Evolutionary conservation across 2,797 vertebrate genomes (phyloP).

Genomic region (Aulostomus chinensis): DNA sequence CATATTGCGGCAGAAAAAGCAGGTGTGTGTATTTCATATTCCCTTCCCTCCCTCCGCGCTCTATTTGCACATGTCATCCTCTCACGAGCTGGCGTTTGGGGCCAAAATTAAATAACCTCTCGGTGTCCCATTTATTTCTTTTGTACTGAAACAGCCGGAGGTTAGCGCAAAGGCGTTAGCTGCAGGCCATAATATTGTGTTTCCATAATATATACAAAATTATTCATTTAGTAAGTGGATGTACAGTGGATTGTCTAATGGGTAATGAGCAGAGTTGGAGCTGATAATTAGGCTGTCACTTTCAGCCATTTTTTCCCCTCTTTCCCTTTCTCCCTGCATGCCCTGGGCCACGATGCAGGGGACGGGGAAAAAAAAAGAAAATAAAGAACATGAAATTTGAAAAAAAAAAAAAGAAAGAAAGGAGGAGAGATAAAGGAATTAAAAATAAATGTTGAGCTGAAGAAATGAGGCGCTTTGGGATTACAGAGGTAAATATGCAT

Average conservation of each 20-base stretch:
- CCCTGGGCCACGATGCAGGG: slow-evolving; percentile 70
- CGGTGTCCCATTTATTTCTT: slow-evolving; percentile 82
- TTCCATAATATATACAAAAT: slow-evolving; percentile 87
- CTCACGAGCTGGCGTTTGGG: slow-evolving; percentile 72
- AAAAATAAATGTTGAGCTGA: slow-evolving; percentile 57
- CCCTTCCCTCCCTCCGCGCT: slow-evolving; percentile 17
- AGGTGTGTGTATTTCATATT: slow-evolving; percentile 68
- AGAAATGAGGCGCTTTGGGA: slow-evolving; percentile 29
- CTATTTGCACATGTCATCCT: slow-evolving; percentile 73
- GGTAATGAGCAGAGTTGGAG: slow-evolving; percentile 83
- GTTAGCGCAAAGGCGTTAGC: slow-evolving; percentile 76
- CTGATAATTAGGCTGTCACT: slow-evolving; percentile 88
- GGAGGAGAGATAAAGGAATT: slow-evolving; percentile 59
- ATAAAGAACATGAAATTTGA: slow-evolving; percentile 50
- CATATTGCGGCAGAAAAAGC: slow-evolving; percentile 37
- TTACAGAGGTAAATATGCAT: slow-evolving; percentile 45
- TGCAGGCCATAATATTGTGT: slow-evolving; percentile 83
- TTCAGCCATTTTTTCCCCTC: slow-evolving; percentile 74
- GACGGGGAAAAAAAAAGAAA: slow-evolving; percentile 45
- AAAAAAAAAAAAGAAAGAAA: slow-evolving; percentile 10
- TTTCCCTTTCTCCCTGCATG: slow-evolving; percentile 27
- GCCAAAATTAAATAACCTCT: slow-evolving; percentile 85
- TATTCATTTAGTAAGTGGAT: slow-evolving; percentile 87
- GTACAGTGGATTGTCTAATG: slow-evolving; percentile 87
- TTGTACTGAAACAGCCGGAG: slow-evolving; percentile 81